Evolutionary conservation across 2,113 vertebrate genomes (phyloP), one percentile per base, ranked within the genome.

Genomic region (Salvelinus fontinalis): DNA sequence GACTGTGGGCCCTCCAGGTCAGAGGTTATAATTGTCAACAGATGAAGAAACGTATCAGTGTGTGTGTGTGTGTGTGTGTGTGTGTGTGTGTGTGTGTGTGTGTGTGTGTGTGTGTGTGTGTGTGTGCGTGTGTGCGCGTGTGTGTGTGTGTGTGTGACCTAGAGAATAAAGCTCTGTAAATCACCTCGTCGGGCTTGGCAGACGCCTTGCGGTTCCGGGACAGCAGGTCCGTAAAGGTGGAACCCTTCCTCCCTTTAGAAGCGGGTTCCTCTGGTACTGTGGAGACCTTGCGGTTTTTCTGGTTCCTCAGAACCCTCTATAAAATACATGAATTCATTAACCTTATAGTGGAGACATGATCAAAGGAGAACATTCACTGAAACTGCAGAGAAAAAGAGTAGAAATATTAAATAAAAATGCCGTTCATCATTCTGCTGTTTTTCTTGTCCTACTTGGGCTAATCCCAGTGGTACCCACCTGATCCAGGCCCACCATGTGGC

Each of bases 401-500:
- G 39, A 62, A 6, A 18, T 7, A 14, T 6, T 0, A 57, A 20
- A 57, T 5, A 16, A 57, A 57, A 57, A 20, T 1, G 39, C 0
- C 39, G 9, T 11, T 9, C 39, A 44, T 44, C 9, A 44, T 44
- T 11, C 39, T 44, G 39, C 0, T 44, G 39, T 44, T 3, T 9
- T 44, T 44, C 39, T 1, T 44, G 2, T 3, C 39, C 39, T 44
- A 9, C 39, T 8, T 2, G 39, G 2, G 11, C 2, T 44, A 44
- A 74, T 20, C n/a, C 22, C 39, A 59, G 44, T 29, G 39, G 24
- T 14, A 13, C 77, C 4, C 68, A 93, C 93, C 91, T 94, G 91
- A 78, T 93, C 91, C 71, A 91, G 79, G 74, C 92, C 92, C 22
- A 92, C 91, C 90, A 92, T 90, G 84, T 91, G 87, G 80, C 93